Evolutionary conservation across 2,888 invertebrate species (phyloP).

Genomic region (Caenorhabditis sp.): DNA sequence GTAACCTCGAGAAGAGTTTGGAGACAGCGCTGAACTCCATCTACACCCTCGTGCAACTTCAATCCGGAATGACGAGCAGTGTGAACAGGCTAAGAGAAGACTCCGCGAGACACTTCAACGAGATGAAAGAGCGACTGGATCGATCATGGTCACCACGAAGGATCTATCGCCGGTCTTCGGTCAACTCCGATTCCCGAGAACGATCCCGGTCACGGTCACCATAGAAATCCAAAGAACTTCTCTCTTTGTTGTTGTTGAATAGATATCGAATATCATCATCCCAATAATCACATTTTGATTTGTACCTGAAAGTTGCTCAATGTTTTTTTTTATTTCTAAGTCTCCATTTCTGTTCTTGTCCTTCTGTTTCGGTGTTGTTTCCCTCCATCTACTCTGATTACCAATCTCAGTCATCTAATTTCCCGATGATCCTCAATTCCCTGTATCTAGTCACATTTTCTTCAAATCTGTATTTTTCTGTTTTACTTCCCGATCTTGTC

Average conservation of each 20-base stretch:
- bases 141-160: constrained; percentile 21
- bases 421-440: constrained; percentile 48
- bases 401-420: constrained; percentile 48
- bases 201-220: constrained; percentile 48
- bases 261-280: constrained; percentile 46
- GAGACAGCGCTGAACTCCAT: constrained; percentile 82
- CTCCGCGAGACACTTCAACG: constrained; percentile 36
- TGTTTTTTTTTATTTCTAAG: constrained; percentile 30
- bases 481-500: neutral
- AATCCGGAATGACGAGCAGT: constrained; percentile 81
- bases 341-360: constrained; percentile 17
- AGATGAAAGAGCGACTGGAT: constrained; percentile 40
- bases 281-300: constrained; percentile 14
- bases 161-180: constrained; percentile 8
- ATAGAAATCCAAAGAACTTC: neutral
- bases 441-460: constrained; percentile 44
- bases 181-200: constrained; percentile 31
- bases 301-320: constrained; percentile 45
- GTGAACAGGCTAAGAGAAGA: constrained; percentile 73
- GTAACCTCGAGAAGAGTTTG: constrained; percentile 81
- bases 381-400: neutral
- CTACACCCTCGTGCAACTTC: constrained; percentile 81
- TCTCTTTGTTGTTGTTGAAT: constrained; percentile 47
- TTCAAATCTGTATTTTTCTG: neutral
- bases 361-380: constrained; percentile 6